These are phyloP conservation scores for Boulengeromyrus knoepffleri DNA, from an alignment of 2,113 vertebrate genomes.

Conservation along the genomic window DNA sequence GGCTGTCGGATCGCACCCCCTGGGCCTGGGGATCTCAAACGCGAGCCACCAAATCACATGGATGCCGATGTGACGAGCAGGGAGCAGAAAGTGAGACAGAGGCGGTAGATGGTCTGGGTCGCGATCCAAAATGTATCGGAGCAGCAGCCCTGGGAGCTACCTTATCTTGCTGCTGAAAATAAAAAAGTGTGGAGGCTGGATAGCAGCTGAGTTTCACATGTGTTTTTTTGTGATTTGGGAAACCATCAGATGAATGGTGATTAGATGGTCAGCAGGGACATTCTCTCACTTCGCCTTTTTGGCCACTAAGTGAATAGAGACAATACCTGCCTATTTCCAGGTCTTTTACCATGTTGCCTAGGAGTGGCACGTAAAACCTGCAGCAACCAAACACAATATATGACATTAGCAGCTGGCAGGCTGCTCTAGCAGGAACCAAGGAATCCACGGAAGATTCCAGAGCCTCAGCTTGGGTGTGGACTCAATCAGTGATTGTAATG, in stretches of 20 bases:
- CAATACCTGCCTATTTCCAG: not conserved
- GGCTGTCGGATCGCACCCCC: not conserved
- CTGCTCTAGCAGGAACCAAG: not conserved
- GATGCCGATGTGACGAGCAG: too few species aligned
- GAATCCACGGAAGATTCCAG: not conserved
- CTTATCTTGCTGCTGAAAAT: not conserved
- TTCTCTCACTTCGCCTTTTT: not conserved
- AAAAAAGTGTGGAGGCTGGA: not conserved
- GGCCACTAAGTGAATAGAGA: not conserved
- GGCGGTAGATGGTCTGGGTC: not conserved
- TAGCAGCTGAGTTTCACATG: not conserved
- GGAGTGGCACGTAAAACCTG: not conserved
- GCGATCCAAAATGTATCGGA: not conserved
- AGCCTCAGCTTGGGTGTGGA: not conserved
- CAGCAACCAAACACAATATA: not conserved
- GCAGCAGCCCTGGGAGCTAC: not conserved
- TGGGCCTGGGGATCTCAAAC: not conserved
- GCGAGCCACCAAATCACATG: not conserved
- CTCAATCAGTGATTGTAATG: not conserved
- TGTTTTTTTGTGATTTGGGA: not conserved
- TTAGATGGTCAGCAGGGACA: not conserved
- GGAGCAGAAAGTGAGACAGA: not conserved
- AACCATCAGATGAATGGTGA: not conserved
- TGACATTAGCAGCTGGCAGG: not conserved
- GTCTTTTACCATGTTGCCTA: not conserved